A percentile compares a stretch with the other conserved stretches of the same genome.
Evolutionary conservation across 2,888 invertebrate species (phyloP).

Genomic region (Phorcus lineatus): DNA sequence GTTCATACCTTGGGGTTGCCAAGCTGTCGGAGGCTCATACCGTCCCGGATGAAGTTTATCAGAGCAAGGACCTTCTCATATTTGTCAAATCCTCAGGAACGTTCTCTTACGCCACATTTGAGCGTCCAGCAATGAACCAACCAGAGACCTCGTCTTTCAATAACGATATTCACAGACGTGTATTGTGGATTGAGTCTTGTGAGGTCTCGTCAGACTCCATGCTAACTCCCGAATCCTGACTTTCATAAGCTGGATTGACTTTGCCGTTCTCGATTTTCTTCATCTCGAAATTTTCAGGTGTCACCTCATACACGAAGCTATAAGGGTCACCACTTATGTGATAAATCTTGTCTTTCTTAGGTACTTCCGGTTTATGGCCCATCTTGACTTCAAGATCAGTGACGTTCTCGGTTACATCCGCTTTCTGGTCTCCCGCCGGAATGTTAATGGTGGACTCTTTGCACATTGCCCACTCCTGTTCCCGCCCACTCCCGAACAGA

Average conservation of each 20-base stretch:
- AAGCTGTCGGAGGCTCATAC: too few species aligned
- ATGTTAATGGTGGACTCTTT: neutral
- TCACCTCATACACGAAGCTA: neutral
- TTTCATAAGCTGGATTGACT: neutral
- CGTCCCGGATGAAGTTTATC: too few species aligned
- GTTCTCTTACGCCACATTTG: too few species aligned
- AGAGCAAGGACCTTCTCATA: too few species aligned
- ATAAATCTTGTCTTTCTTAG: neutral
- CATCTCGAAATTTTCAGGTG: neutral
- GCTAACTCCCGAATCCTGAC: neutral
- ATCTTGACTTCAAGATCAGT: neutral
- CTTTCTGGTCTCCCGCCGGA: neutral
- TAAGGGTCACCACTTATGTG: neutral
- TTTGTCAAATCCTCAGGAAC: too few species aligned
- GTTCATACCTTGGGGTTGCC: too few species aligned
- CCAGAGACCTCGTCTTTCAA: too few species aligned
- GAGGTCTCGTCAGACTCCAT: neutral
- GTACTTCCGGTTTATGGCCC: neutral
- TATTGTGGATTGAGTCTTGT: neutral
- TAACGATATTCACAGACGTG: neutral
- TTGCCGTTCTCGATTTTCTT: neutral
- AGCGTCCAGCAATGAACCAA: too few species aligned
- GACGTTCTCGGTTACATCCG: neutral
- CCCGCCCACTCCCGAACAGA: conserved; percentile 21
- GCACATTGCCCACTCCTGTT: conserved; percentile 21